These are phyloP conservation scores for Gallinago nigripennis DNA, from an alignment of 2,797 vertebrate species.

Conservation along the genomic window DNA sequence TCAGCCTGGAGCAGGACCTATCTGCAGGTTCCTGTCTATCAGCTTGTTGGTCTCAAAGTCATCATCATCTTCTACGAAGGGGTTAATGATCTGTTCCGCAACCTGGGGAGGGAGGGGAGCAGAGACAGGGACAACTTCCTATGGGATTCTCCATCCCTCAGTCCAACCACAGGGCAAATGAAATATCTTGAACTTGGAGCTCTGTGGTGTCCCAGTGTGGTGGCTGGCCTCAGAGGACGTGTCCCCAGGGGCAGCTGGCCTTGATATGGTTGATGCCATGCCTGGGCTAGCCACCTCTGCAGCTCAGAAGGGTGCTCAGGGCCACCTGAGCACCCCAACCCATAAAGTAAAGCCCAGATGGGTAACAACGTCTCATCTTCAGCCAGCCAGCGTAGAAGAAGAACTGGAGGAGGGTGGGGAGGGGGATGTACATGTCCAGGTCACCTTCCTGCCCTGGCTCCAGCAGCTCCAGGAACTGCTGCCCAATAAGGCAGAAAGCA, in stretches of 20 bases:
- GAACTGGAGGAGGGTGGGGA: conserved; percentile 91
- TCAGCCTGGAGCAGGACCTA: conserved; percentile 1
- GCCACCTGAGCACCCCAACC: not conserved
- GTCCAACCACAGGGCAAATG: not conserved
- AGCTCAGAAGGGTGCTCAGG: not conserved
- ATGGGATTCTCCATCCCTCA: not conserved
- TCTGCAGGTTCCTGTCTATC: conserved; percentile 91
- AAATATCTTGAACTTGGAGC: not conserved
- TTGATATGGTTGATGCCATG: not conserved
- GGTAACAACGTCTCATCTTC: conserved; percentile 75
- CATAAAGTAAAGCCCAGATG: not conserved
- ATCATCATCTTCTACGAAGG: conserved; percentile 91
- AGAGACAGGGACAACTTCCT: not conserved
- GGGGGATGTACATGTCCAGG: conserved; percentile 86
- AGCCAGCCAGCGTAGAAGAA: conserved; percentile 94
- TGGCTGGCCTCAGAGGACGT: not conserved
- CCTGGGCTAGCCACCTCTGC: not conserved
- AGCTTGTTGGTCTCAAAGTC: conserved; percentile 95
- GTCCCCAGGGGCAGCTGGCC: not conserved
- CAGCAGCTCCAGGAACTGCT: conserved; percentile 83
- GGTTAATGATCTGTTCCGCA: conserved; percentile 91
- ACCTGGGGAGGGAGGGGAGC: conserved; percentile 72
- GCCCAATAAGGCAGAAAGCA: conserved; percentile 85
- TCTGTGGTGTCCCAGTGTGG: fast-evolving
- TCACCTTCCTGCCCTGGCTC: conserved; percentile 68